These are phyloP conservation scores for Heteronetta atricapilla DNA, from an alignment of 2,113 vertebrate genomes.

Conservation along the genomic window DNA sequence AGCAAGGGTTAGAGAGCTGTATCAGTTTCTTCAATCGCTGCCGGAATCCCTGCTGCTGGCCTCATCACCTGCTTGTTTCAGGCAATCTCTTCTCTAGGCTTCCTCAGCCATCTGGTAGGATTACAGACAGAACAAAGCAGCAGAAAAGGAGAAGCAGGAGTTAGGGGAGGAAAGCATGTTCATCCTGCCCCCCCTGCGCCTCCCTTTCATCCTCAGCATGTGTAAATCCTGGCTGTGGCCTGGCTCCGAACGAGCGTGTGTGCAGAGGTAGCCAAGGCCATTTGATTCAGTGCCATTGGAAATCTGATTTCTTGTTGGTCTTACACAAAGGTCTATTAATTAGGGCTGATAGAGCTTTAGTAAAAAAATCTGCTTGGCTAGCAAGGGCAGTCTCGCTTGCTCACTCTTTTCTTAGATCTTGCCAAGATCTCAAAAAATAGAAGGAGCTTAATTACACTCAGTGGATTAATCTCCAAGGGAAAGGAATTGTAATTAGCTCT, in stretches of 20 bases:
- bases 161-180: neutral
- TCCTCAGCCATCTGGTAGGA: conserved; percentile 60
- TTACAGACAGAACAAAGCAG: conserved; percentile 64
- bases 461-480: conserved; percentile 81
- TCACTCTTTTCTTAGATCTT: conserved; percentile 79
- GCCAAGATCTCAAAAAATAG: conserved; percentile 82
- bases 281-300: conserved; percentile 77
- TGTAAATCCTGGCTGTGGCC: conserved; percentile 28
- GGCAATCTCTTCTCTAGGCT: conserved; percentile 47
- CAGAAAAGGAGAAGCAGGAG: conserved; percentile 2
- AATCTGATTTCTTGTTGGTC: conserved; percentile 78
- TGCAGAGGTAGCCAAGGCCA: conserved; percentile 71
- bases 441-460: conserved; percentile 81
- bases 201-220: conserved; percentile 38
- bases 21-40: conserved; percentile 2
- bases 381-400: conserved; percentile 64
- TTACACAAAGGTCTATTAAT: conserved; percentile 83
- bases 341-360: conserved; percentile 79
- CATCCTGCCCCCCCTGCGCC: neutral
- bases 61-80: conserved; percentile 64
- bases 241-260: conserved; percentile 52
- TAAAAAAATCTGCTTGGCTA: conserved; percentile 82
- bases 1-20: conserved; percentile 27
- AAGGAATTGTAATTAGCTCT: conserved; percentile 82
- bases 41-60: conserved; percentile 39